These are phyloP conservation scores for Sphenodon punctatus DNA, from an alignment of 2,797 vertebrate species.

Conservation along the genomic window DNA sequence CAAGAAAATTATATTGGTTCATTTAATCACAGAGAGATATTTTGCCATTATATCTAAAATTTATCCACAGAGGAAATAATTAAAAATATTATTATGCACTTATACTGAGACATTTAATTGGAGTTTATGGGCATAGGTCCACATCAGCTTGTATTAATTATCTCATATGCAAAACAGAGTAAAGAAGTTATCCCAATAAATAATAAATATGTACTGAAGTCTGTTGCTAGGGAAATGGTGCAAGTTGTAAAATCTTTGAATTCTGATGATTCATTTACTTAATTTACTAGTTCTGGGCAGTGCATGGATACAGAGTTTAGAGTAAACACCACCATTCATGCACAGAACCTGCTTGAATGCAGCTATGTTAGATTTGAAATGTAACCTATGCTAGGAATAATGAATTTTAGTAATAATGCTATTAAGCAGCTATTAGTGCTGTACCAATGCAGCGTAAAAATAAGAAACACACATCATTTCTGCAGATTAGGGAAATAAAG, in stretches of 20 bases:
- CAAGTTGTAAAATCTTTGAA: not conserved
- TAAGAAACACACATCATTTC: not conserved
- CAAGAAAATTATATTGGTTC: not conserved
- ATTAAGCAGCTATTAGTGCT: conserved; percentile 1
- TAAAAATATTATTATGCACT: conserved; percentile 24
- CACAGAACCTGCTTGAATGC: not conserved
- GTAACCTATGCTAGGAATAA: not conserved
- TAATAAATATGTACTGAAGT: not conserved
- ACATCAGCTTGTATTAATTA: not conserved
- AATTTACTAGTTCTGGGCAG: not conserved
- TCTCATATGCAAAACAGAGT: not conserved
- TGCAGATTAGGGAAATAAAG: not conserved
- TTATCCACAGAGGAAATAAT: conserved; percentile 17
- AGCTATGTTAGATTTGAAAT: conserved; percentile 1
- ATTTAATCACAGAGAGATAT: not conserved
- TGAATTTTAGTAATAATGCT: not conserved
- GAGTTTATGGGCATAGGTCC: not conserved
- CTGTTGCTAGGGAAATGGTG: not conserved
- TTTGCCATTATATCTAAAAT: conserved; percentile 24
- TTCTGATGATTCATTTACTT: not conserved
- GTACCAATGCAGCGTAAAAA: not conserved
- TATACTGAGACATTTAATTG: not conserved
- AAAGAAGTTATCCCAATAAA: conserved; percentile 2
- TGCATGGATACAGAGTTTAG: not conserved
- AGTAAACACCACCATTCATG: not conserved